A percentile compares a stretch with the other conserved stretches of the same genome.
phyloP scores from a whole-genome alignment of 2,888 invertebrate species.

The Xanthorhoe designata region DNA sequence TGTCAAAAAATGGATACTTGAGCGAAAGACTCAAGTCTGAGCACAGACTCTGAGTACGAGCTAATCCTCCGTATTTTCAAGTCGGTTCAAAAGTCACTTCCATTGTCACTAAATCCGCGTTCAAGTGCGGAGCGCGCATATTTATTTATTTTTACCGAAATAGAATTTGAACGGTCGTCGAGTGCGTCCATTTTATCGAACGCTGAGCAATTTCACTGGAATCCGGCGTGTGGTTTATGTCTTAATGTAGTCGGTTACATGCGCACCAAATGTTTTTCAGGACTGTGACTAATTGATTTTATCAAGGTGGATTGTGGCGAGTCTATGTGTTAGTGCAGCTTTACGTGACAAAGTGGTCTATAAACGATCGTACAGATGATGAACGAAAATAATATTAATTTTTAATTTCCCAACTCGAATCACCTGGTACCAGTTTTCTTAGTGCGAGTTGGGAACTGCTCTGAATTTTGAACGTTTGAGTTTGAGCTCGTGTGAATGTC shows the following conservation, averaged over 20 bases:
- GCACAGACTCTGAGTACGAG: no score
- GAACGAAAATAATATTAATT: no score
- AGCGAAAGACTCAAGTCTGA: no score
- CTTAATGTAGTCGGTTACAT: slow-evolving; percentile 53
- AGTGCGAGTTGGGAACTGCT: no score
- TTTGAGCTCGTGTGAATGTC: no score
- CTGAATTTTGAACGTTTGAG: no score
- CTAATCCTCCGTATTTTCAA: background rate
- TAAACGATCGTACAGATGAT: no score
- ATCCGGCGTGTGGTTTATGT: slow-evolving; percentile 79
- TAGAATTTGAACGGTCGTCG: slow-evolving; percentile 78
- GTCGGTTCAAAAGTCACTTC: slow-evolving; percentile 40
- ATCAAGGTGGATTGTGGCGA: background rate
- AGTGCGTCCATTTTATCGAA: slow-evolving; percentile 74
- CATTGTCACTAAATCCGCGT: slow-evolving; percentile 37
- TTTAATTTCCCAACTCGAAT: no score
- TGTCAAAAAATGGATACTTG: no score
- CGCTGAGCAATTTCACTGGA: slow-evolving; percentile 73
- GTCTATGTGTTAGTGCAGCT: no score
- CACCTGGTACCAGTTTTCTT: no score
- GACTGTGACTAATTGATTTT: slow-evolving; percentile 21
- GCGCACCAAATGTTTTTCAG: slow-evolving; percentile 23
- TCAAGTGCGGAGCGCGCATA: slow-evolving; percentile 71
- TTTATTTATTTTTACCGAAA: slow-evolving; percentile 85
- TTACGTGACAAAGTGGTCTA: no score